Conservation (phyloP, 2,888 invertebrate genomes). For the Cheilosia urbana region DNA sequence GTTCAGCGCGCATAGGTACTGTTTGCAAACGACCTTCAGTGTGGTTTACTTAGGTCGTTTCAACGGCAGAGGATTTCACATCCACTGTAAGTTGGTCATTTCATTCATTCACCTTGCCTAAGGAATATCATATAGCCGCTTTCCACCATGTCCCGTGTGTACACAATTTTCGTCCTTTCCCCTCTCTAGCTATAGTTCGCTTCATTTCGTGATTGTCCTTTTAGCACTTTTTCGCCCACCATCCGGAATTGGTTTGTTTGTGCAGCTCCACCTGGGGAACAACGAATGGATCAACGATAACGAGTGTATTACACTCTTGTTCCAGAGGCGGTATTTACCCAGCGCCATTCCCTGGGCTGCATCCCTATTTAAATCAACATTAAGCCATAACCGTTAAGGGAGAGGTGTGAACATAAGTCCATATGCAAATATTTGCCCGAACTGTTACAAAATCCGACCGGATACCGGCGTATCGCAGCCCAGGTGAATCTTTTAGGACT, state of each 20-base stretch:
- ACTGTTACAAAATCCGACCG: constrained; percentile 48
- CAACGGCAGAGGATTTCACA: constrained; percentile 23
- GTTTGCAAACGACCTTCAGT: constrained; percentile 32
- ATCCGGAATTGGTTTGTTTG: constrained; percentile 36
- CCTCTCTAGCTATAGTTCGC: background rate
- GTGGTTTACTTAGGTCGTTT: constrained; percentile 48
- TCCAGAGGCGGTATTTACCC: constrained; percentile 19
- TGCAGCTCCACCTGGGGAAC: constrained; percentile 38
- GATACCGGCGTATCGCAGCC: constrained; percentile 21
- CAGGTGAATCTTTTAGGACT: constrained; percentile 65
- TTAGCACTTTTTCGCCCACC: constrained; percentile 14
- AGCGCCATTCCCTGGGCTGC: constrained; percentile 22
- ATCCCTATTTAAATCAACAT: constrained; percentile 69
- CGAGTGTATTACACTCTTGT: constrained; percentile 34
- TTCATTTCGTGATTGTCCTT: constrained; percentile 47
- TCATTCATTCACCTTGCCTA: constrained; percentile 16
- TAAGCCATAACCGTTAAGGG: constrained; percentile 60
- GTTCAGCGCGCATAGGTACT: background rate
- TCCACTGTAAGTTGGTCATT: constrained; percentile 49
- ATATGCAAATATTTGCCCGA: constrained; percentile 67
- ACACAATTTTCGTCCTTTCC: constrained; percentile 19
- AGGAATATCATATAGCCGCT: background rate
- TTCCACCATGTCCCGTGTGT: constrained; percentile 3
- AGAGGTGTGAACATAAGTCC: constrained; percentile 63
- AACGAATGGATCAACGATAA: constrained; percentile 35